Base-by-base conservation (phyloP, 64 coral and sea anemone genomes). In the Dendronephthya gigantea region DNA sequence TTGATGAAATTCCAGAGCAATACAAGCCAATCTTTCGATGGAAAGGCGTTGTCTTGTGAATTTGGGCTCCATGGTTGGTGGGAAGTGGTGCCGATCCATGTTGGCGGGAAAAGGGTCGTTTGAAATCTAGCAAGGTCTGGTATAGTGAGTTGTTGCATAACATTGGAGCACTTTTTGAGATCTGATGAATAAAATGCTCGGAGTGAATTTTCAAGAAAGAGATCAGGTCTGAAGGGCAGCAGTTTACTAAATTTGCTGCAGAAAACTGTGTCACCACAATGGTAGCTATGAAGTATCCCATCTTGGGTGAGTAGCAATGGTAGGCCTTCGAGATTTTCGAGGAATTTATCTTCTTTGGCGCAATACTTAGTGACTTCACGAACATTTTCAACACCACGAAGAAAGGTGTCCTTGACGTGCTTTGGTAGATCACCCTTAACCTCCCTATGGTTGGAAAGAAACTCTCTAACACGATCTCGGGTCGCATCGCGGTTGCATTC, bases 261-360 rank as follows among this genome's bases (percentile, higher is more conserved):
- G 39, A 91, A 97, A 48, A 82, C 87, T 16, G 76, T 75, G 66
- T 70, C 34, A 0, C 31, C 9, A 7, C 16, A 2, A 50, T 79
- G 84, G 69, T 91, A 93, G 33, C 19, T 19, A 29, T 35, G 81
- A 7, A 97, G 13, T n/a, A 28, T 38, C 14, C 87, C 52, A 81
- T 97, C 94, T 39, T 89, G 47, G 0, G 94, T 97, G 36, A 97
- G 70, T 13, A 97, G 84, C 50, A 97, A 65, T 19, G 94, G 94
- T 68, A 97, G 84, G 7, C 89, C 94, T 68, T 86, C 23, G 0
- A 97, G 84, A 23, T 65, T 90, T 17, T 62, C 40, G 4, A 82
- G 43, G 28, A 97, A 97, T 0, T 75, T 5, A 30, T 30, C 9
- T 19, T 79, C 83, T 40, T 52, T 25, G 36, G 87, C 92, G 32